phyloP scores from a whole-genome alignment of 2,888 invertebrate genomes.

The Drosophila lutescens region DNA sequence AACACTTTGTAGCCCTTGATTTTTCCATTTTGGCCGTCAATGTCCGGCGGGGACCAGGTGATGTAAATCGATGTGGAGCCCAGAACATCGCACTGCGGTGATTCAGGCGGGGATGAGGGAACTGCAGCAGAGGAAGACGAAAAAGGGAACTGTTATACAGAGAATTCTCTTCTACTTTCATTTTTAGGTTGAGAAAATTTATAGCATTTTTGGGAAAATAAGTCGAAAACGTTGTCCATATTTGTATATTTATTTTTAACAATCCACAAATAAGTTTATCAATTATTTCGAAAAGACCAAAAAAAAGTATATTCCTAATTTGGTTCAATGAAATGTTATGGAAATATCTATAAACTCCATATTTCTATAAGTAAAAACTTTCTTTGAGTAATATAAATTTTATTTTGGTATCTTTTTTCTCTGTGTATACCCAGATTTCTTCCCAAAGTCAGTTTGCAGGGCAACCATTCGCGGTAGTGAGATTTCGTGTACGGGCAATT shows the following conservation, averaged over 20 bases:
- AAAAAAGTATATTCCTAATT: neutral
- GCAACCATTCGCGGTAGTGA: slow-evolving; percentile 20
- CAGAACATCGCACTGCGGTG: slow-evolving; percentile 91
- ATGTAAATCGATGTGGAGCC: slow-evolving; percentile 94
- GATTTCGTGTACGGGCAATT: slow-evolving; percentile 70
- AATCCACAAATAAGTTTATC: neutral
- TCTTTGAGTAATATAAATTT: no score
- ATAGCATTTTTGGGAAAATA: no score
- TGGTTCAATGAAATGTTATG: neutral
- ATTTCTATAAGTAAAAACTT: no score
- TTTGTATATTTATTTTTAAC: no score
- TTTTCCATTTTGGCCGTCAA: slow-evolving; percentile 92
- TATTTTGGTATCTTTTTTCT: neutral
- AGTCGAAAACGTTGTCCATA: no score
- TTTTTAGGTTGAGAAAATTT: no score
- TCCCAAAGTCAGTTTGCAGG: slow-evolving; percentile 21
- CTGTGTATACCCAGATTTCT: slow-evolving; percentile 1
- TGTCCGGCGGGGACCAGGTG: slow-evolving; percentile 93
- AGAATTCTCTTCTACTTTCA: no score
- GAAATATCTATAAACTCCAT: no score
- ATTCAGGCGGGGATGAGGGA: slow-evolving; percentile 93
- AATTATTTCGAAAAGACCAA: neutral
- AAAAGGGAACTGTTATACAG: neutral
- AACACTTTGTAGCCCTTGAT: slow-evolving; percentile 94
- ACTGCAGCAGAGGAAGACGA: slow-evolving; percentile 85